phyloP scores from a whole-genome alignment of 2,888 invertebrate genomes.

The Netelia melanura region DNA sequence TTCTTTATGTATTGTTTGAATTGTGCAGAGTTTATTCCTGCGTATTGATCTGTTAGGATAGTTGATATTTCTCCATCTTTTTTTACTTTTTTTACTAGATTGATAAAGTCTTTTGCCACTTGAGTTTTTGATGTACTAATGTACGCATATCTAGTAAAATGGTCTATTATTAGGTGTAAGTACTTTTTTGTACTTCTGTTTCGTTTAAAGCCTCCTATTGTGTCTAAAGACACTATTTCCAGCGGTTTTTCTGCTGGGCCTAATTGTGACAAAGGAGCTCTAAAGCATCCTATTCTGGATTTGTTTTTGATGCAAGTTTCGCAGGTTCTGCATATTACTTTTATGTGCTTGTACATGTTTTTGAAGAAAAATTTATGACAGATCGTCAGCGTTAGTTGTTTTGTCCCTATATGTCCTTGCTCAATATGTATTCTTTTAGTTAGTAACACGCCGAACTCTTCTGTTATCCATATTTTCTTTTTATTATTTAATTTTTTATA shows the following conservation, averaged over 20 bases:
- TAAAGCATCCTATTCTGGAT: constrained; percentile 69
- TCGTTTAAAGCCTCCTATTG: constrained; percentile 74
- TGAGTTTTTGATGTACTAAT: constrained; percentile 72
- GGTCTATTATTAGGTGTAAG: constrained; percentile 73
- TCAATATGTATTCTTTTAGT: constrained; percentile 59
- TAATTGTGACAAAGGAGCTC: constrained; percentile 34
- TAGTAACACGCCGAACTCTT: constrained; percentile 61
- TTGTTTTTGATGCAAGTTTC: constrained; percentile 71
- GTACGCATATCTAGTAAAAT: constrained; percentile 52
- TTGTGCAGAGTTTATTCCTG: constrained; percentile 71
- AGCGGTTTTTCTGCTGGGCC: constrained; percentile 30
- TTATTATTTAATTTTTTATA: constrained; percentile 64
- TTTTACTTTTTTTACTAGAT: constrained; percentile 67
- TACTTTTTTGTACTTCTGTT: constrained; percentile 73
- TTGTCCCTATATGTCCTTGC: constrained; percentile 48
- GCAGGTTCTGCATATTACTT: constrained; percentile 24
- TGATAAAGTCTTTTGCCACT: constrained; percentile 70
- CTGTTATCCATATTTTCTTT: constrained; percentile 63
- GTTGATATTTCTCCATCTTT: constrained; percentile 68
- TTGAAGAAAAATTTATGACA: constrained; percentile 25
- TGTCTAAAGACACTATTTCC: constrained; percentile 32
- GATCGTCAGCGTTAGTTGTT: constrained; percentile 56
- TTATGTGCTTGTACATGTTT: constrained; percentile 7
- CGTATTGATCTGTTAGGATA: constrained; percentile 72
- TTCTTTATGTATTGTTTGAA: constrained; percentile 69